phyloP scores from a whole-genome alignment of 2,797 vertebrate species.

The Syndactyla subalaris region DNA sequence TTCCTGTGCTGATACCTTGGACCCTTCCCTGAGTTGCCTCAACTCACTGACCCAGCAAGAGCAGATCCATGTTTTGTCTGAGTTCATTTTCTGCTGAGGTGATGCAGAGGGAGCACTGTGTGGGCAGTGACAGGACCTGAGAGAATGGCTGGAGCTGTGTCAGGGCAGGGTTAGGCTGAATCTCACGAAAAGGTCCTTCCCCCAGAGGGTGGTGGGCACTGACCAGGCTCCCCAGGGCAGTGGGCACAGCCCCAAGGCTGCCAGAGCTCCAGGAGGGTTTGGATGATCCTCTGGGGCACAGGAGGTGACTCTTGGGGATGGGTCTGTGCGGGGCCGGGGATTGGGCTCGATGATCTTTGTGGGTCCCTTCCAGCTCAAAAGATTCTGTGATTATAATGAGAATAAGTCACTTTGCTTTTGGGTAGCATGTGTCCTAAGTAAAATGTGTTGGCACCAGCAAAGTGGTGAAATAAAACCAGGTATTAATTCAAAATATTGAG shows the following conservation, averaged over 20 bases:
- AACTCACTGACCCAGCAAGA: neutral
- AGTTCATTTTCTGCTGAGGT: neutral
- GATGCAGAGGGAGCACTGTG: neutral
- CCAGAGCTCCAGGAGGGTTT: neutral
- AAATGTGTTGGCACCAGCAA: neutral
- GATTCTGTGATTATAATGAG: neutral
- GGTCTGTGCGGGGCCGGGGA: neutral
- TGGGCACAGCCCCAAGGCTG: neutral
- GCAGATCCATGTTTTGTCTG: fast-evolving
- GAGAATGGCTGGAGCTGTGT: neutral
- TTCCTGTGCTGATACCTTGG: neutral
- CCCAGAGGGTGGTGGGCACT: neutral
- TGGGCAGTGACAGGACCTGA: neutral
- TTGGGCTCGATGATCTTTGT: fast-evolving
- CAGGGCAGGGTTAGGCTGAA: neutral
- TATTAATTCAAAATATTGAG: neutral
- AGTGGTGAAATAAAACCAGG: neutral
- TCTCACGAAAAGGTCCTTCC: neutral
- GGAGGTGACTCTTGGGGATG: neutral
- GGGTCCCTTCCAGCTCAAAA: neutral
- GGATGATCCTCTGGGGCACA: neutral
- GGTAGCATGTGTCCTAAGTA: neutral
- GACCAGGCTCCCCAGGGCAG: neutral
- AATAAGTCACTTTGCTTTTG: neutral
- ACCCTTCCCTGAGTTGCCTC: neutral